Base-by-base conservation (phyloP, 2,113 vertebrate genomes). In the Orcinus orca region DNA sequence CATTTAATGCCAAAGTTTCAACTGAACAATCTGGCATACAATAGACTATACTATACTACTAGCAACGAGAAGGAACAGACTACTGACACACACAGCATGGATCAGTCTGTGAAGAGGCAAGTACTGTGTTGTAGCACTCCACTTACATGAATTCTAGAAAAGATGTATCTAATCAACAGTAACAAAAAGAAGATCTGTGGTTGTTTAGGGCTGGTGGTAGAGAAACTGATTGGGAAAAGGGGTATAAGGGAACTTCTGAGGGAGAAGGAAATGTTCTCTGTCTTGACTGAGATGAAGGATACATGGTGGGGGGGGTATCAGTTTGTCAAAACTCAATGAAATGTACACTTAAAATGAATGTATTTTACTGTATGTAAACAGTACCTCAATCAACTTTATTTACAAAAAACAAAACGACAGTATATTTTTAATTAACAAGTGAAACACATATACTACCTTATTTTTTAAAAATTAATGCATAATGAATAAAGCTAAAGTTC, bases 391-490 rank as follows among this genome's bases (percentile, higher is more conserved):
- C 88, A 60, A 79, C 21, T 18, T 88, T 55, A 95, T 47, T 81
- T 73, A 93, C 12, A 33, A 68, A 81, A 87, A 58, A 73, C 25
- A 79, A 83, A 91, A 92, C 47, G 8, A 80, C 11, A 93, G 25
- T n/a, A n/a, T 70, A 62, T 47, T 82, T 95, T 95, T 85, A 96
- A 95, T 88, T 93, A 95, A 87, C n/a, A 93, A 85, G 14, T 73
- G 2, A 88, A 95, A 94, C 11, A 91, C 38, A 20, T 74, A 80
- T 58, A 50, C 5, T 41, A 36, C 5, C 5, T 79, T 85, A 53
- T 68, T 86, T 79, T 73, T 53, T 1, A 73, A 76, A 58, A 93
- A 71, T 47, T 76, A 87, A 58, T 76, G 8, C 76, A 95, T 68
- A 88, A 62, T 33, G 17, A 5, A 60, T 71, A 68, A 94, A 95